These are phyloP conservation scores for Cepaea nemoralis DNA, from an alignment of 1,140 invertebrate genomes.

Conservation along the genomic window DNA sequence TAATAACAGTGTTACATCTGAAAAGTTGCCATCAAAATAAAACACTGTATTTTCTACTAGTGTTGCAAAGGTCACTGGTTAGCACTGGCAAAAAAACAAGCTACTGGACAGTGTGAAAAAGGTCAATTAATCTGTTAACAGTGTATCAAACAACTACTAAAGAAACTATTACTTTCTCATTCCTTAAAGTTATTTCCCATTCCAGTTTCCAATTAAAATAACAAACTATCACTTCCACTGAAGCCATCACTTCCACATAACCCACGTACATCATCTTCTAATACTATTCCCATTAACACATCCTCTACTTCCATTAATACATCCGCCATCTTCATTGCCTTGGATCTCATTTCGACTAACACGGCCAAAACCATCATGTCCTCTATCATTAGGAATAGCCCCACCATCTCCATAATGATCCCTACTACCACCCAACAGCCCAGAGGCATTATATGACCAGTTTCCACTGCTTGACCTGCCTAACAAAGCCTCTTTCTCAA, in stretches of 20 bases:
- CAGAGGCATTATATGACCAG: not conserved
- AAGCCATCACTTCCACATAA: not conserved
- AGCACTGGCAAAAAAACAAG: no score
- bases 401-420: not conserved
- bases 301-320: not conserved
- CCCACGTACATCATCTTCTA: not conserved
- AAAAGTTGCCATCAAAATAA: no score
- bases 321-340: not conserved
- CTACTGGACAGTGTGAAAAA: no score
- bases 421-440: not conserved
- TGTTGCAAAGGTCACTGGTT: no score
- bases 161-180: no score
- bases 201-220: no score
- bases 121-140: no score
- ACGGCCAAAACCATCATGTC: not conserved
- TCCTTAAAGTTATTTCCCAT: no score
- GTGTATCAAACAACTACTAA: no score
- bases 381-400: not conserved
- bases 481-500: not conserved
- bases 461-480: not conserved
- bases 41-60: no score
- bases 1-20: not conserved
- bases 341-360: not conserved
- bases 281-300: not conserved
- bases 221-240: not conserved